phyloP scores from a whole-genome alignment of 2,113 vertebrate species.

The Crocuta crocuta region DNA sequence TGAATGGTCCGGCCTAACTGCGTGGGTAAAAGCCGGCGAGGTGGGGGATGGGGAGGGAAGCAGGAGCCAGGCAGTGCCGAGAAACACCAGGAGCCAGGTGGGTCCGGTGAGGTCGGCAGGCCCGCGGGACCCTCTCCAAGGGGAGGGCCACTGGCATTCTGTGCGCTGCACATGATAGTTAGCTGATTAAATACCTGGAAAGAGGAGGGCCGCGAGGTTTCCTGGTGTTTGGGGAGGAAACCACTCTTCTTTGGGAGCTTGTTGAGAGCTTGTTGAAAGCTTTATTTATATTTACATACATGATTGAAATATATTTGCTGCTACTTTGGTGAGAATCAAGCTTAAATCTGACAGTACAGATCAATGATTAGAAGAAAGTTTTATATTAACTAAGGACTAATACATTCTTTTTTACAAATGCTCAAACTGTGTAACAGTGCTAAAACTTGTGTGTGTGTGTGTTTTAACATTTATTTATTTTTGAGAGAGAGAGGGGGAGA shows the following conservation, averaged over 20 bases:
- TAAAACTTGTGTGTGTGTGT: background rate
- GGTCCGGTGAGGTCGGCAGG: background rate
- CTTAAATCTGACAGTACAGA: conserved; percentile 7
- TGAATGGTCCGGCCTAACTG: background rate
- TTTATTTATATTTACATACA: background rate
- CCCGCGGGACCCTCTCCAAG: accelerated
- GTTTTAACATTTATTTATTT: background rate
- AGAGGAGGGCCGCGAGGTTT: background rate
- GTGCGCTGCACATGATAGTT: accelerated
- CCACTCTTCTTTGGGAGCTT: background rate
- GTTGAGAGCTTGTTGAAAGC: background rate
- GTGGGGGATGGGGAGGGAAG: background rate
- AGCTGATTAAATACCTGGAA: background rate
- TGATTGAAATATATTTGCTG: background rate
- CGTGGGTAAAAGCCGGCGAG: background rate
- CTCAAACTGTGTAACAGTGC: background rate
- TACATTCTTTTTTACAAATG: background rate
- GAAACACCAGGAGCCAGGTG: background rate
- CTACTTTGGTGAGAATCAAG: background rate
- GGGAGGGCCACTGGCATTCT: background rate
- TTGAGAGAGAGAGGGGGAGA: too few relatives aligned
- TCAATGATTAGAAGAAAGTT: background rate
- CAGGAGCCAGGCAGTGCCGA: background rate
- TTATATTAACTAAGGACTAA: conserved; percentile 2
- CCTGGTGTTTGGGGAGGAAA: background rate